Percentiles rank a stretch among this genome's conserved stretches.
Conservation (phyloP, 92 coral and sea anemone genomes). For the Actinostola sp. region DNA sequence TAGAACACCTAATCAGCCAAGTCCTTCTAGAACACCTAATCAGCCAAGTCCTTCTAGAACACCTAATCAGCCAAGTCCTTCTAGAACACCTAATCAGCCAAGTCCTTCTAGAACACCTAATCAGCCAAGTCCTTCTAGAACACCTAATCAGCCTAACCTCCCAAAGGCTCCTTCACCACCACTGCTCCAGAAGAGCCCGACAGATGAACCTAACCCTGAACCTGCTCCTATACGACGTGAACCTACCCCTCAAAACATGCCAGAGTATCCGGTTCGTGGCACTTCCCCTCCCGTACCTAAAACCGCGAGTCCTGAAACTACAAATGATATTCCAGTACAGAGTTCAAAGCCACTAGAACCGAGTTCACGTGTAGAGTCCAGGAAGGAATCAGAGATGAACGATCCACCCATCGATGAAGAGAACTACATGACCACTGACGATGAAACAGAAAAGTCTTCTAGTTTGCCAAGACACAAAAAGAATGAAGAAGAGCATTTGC, state of each 20-base stretch:
- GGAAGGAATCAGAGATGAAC: neutral
- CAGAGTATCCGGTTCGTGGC: neutral
- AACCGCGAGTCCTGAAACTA: no score
- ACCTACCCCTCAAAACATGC: neutral
- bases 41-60: neutral
- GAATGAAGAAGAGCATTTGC: neutral
- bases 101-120: neutral
- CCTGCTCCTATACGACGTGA: neutral
- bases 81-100: neutral
- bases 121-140: neutral
- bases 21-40: no score
- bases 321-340: neutral
- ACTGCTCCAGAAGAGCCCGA: neutral
- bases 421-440: slow-evolving; percentile 22
- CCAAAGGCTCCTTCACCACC: neutral
- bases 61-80: neutral
- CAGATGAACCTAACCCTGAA: neutral
- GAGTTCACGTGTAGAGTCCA: no score
- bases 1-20: neutral
- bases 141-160: neutral
- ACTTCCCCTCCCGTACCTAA: no score
- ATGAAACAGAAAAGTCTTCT: slow-evolving; percentile 11
- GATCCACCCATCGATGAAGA: slow-evolving; percentile 20
- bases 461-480: slow-evolving; percentile 21
- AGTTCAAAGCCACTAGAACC: neutral